Conservation (phyloP, 2,797 vertebrate species). For the Diplodus puntazzo region DNA sequence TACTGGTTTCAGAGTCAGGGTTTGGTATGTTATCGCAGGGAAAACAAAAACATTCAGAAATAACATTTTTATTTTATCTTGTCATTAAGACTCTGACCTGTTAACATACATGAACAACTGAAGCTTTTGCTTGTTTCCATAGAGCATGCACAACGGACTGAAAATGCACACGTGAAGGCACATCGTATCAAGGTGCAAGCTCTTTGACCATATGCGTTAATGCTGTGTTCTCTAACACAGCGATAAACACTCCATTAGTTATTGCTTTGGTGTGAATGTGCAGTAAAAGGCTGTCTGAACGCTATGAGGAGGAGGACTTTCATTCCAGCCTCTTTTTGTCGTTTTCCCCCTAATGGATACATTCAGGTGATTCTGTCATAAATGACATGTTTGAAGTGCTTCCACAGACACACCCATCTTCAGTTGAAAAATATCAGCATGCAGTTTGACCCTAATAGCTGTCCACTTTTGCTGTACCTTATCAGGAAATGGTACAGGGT, state of each 20-base stretch:
- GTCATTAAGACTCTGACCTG: neutral
- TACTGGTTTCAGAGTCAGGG: neutral
- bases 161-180: neutral
- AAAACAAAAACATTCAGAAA: neutral
- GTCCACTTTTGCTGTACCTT: neutral
- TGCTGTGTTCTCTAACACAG: neutral
- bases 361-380: neutral
- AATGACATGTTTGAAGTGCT: neutral
- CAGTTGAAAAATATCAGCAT: neutral
- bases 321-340: neutral
- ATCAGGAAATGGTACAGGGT: neutral
- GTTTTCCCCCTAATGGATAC: neutral
- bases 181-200: neutral
- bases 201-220: too few species aligned
- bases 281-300: neutral
- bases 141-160: neutral
- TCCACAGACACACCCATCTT: neutral
- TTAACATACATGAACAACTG: neutral
- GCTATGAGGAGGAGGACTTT: neutral
- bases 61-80: neutral
- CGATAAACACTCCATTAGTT: neutral
- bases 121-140: neutral
- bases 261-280: neutral
- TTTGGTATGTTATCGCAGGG: neutral
- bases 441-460: neutral